These are phyloP conservation scores for Ernsta delagoae DNA, from an alignment of 2,888 invertebrate species.

Conservation along the genomic window DNA sequence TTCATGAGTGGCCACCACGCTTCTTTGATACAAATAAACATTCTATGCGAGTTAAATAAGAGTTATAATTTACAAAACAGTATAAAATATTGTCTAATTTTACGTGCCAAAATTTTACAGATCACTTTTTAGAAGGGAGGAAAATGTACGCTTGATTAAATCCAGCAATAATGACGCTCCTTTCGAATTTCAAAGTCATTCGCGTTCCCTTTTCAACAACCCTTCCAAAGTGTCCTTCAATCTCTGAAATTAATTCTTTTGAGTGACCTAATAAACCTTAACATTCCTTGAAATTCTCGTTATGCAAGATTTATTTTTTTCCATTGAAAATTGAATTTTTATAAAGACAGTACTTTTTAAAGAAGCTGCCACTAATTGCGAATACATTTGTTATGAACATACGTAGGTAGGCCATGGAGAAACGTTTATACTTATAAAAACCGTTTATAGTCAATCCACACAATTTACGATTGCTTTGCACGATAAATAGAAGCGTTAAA, in stretches of 20 bases:
- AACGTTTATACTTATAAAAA: too few species aligned
- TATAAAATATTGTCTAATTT: too few species aligned
- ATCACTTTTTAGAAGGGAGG: background rate
- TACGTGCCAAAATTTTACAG: background rate
- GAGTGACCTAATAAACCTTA: conserved; percentile 21
- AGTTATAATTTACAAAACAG: too few species aligned
- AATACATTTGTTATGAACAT: too few species aligned
- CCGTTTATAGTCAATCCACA: too few species aligned
- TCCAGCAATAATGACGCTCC: conserved; percentile 13
- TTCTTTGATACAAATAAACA: too few species aligned
- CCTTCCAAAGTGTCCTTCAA: conserved; percentile 22
- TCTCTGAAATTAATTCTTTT: conserved; percentile 20
- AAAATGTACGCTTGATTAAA: conserved; percentile 26
- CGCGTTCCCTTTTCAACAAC: conserved; percentile 16
- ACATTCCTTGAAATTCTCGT: background rate
- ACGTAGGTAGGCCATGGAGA: too few species aligned
- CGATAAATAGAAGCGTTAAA: background rate
- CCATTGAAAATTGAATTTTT: background rate
- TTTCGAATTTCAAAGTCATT: conserved; percentile 9
- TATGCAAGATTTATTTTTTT: conserved; percentile 1
- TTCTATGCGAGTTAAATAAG: too few species aligned
- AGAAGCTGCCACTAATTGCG: too few species aligned
- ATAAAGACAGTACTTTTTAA: too few species aligned
- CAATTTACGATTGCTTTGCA: background rate
- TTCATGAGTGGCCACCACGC: too few species aligned